Conservation (phyloP, 2,888 invertebrate genomes). For the Drepanosiphum platanoidis region DNA sequence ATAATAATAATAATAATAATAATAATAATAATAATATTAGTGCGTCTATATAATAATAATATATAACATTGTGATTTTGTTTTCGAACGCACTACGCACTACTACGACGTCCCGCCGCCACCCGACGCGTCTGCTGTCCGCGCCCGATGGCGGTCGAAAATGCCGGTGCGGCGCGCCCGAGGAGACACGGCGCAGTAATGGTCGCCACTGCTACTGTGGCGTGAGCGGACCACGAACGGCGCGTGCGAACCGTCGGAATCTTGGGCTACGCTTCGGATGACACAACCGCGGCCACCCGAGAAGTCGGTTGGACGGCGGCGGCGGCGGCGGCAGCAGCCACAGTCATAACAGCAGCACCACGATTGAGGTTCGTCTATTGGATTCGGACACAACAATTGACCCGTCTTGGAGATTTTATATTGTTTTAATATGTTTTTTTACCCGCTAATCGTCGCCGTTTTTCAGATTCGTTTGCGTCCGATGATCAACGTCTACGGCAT, state of each 20-base stretch:
- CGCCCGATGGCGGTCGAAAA: background rate
- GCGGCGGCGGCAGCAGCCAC: background rate
- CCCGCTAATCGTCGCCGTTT: background rate
- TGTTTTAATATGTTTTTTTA: background rate
- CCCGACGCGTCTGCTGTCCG: background rate
- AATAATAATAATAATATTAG: too few species aligned
- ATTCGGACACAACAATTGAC: background rate
- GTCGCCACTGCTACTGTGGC: background rate
- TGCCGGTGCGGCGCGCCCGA: background rate
- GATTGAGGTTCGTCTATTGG: background rate
- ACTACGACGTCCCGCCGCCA: background rate
- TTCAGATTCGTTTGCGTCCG: too few species aligned
- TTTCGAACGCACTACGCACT: background rate
- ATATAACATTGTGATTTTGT: too few species aligned
- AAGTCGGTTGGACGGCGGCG: background rate
- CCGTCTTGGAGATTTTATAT: too few species aligned
- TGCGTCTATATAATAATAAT: too few species aligned
- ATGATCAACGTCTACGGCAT: slow-evolving; percentile 39
- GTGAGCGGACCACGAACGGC: background rate
- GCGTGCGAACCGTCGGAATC: background rate
- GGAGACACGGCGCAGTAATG: background rate
- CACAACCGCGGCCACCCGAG: background rate
- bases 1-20: too few species aligned
- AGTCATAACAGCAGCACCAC: too few species aligned
- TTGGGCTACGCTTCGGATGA: background rate